These are phyloP conservation scores for Gymnorhina tibicen DNA, from an alignment of 2,113 vertebrate genomes.

Conservation along the genomic window DNA sequence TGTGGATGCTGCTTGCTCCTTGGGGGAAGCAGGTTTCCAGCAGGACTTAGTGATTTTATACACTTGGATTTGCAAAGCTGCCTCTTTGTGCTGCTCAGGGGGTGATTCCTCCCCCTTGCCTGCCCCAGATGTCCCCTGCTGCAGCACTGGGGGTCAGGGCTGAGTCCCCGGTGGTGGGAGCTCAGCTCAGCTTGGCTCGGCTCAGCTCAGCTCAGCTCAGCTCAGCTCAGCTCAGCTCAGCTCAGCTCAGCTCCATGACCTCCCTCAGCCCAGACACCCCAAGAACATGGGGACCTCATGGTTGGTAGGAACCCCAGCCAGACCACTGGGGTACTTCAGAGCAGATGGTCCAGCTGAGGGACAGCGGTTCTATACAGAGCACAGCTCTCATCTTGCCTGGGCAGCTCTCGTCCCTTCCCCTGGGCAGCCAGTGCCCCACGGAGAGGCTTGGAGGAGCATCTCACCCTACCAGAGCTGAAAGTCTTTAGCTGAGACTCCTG, in stretches of 20 bases:
- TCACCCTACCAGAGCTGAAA: neutral
- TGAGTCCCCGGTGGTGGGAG: neutral
- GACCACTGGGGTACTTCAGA: neutral
- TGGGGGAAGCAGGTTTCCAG: neutral
- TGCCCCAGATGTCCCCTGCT: neutral
- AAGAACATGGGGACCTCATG: neutral
- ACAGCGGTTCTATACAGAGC: neutral
- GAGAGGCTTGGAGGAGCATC: neutral
- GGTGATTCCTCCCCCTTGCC: neutral
- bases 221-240: neutral
- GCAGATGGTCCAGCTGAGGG: neutral
- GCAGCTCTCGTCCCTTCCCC: neutral
- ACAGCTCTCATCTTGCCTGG: rapidly evolving
- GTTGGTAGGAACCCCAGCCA: neutral
- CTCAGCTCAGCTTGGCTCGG: neutral
- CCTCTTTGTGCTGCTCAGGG: neutral
- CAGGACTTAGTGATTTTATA: neutral
- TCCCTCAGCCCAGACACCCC: neutral
- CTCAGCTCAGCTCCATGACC: neutral
- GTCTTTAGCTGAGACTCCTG: neutral
- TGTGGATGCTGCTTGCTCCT: neutral
- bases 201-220: neutral
- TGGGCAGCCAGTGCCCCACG: neutral
- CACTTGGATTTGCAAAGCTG: neutral
- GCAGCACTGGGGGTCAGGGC: rapidly evolving